Percentiles rank a stretch among this genome's conserved stretches.
phyloP scores from a whole-genome alignment of 2,797 vertebrate genomes.

The Carduelis carduelis region DNA sequence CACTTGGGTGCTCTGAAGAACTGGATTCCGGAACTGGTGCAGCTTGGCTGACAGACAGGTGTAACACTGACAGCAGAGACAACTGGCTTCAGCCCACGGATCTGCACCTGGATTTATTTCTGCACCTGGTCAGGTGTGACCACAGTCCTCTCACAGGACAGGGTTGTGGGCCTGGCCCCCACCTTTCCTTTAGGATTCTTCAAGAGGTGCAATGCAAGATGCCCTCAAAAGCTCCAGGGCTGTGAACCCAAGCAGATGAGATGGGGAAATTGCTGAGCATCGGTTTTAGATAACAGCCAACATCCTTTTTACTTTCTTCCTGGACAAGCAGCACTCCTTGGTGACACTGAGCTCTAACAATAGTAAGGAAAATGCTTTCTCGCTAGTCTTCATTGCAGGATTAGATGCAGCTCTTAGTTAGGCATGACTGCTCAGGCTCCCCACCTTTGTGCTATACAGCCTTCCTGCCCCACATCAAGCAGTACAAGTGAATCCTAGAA shows the following conservation, averaged over 20 bases:
- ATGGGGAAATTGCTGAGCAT: fast-evolving
- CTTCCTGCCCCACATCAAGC: neutral
- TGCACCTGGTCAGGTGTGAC: neutral
- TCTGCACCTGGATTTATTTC: neutral
- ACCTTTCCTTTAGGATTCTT: neutral
- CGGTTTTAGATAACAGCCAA: neutral
- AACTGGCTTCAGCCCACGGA: neutral
- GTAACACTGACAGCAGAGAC: neutral
- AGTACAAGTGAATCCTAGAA: neutral
- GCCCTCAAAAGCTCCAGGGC: neutral
- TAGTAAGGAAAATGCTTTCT: neutral
- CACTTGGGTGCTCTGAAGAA: neutral
- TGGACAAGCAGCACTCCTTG: neutral
- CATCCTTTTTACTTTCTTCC: neutral
- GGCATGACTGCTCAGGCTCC: neutral
- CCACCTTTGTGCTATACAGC: neutral
- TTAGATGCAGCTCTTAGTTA: neutral
- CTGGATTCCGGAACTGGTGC: fast-evolving
- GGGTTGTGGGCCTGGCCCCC: neutral
- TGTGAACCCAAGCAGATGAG: neutral
- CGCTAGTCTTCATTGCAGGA: neutral
- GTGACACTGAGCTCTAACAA: neutral
- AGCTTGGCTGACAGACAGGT: neutral
- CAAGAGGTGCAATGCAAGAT: neutral
- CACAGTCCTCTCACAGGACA: neutral